Base-by-base conservation (phyloP, 1,140 invertebrate species). In the Rhynchophorus ferrugineus region DNA sequence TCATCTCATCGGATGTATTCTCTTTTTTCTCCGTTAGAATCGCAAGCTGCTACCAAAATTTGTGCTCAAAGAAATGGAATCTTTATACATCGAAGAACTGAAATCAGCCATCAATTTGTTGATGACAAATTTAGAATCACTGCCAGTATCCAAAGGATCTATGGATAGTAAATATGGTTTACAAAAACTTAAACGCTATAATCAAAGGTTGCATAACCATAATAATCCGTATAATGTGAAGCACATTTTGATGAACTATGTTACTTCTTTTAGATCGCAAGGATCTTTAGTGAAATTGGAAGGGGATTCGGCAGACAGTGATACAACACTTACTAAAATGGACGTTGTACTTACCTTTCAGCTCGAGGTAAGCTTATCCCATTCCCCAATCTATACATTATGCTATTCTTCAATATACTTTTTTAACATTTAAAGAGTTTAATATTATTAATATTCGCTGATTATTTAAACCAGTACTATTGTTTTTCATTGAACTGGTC, bases 41-140 rank as follows among this genome's bases (percentile, higher is more conserved):
- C 86, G 94, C 59, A 95, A 95, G 75, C 73, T 98, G 57, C 95
- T 98, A 87, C 96, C 96, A 54, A 95, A 93, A 74, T 99, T 99
- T 80, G 93, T 99, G 44, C 78, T 99, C 44, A 99, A 99, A 81
- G 96, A 99, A 75, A 99, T 99, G 97, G 96, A 99, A 75, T 94
- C 90, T 38, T 81, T 99, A 63, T 99, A 98, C 76, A 88, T 98
- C 57, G 96, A 99, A 77, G 97, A 99, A 73, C 76, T 97, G 55
- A 95, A 96, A 73, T 86, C 92, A 56, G 95, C 93, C 54, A 98
- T 99, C 71, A 99, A 97, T 74, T 78, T 94, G 54, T 78, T 99
- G 60, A 99, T 99, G 91, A 90, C 90, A 44, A 99, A 99, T 80
- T 77, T 99, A 68, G 97, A 99, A 78, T 96, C 92, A 50, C 80